A percentile compares a stretch with the other conserved stretches of the same genome.
Conservation (phyloP, 2,888 invertebrate species). For the Polylopha cassiicola region DNA sequence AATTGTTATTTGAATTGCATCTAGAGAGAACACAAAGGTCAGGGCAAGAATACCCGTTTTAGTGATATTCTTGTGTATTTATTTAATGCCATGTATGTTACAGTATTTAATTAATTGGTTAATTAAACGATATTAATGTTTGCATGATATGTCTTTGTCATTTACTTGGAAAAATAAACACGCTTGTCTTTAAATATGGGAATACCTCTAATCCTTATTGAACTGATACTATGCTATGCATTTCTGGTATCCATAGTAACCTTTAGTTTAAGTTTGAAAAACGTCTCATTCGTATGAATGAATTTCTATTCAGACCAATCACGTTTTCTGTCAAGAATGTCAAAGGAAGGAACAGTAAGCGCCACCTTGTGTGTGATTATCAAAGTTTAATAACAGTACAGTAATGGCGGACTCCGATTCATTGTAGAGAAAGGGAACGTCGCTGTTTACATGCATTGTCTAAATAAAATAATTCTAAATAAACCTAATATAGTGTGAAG, state of each 20-base stretch:
- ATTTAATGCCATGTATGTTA: slow-evolving; percentile 45
- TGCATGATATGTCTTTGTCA: slow-evolving; percentile 21
- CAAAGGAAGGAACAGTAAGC: slow-evolving; percentile 33
- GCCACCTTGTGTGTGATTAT: slow-evolving; percentile 56
- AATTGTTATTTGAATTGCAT: slow-evolving; percentile 90
- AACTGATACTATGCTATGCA: neutral
- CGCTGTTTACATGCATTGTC: slow-evolving; percentile 37
- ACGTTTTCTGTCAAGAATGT: slow-evolving; percentile 52
- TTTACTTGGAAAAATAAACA: too few species aligned
- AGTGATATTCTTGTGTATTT: slow-evolving; percentile 44
- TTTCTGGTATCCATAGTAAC: neutral
- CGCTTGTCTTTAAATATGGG: too few species aligned
- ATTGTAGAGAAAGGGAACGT: slow-evolving; percentile 54
- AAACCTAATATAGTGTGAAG: slow-evolving; percentile 21
- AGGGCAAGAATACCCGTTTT: slow-evolving; percentile 69
- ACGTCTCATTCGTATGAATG: neutral
- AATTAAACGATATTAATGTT: slow-evolving; percentile 31
- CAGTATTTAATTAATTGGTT: slow-evolving; percentile 37
- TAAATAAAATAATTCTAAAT: slow-evolving; percentile 28
- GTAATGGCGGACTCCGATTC: slow-evolving; percentile 64
- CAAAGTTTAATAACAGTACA: slow-evolving; percentile 49
- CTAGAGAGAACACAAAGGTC: slow-evolving; percentile 85
- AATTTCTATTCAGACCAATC: too few species aligned
- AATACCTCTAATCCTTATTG: too few species aligned
- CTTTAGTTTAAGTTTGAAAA: too few species aligned